Evolutionary conservation across 2,113 vertebrate genomes (phyloP).

Genomic region (Tragulus kanchil): DNA sequence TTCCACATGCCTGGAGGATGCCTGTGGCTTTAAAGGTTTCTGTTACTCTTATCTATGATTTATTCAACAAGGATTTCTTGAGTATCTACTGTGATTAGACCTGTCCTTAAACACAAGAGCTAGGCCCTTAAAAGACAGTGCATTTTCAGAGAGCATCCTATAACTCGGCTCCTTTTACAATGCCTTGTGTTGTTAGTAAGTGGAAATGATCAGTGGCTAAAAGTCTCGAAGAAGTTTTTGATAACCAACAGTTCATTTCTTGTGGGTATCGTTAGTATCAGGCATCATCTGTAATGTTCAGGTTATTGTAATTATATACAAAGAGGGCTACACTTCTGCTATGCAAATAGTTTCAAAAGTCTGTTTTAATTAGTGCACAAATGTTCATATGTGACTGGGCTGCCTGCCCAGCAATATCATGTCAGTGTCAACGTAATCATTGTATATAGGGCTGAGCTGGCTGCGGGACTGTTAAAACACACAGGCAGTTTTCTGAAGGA

Average conservation of each 20-base stretch:
- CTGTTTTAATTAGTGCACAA: conserved; percentile 16
- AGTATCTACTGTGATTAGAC: not conserved
- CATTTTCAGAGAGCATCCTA: not conserved
- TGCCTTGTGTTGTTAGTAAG: not conserved
- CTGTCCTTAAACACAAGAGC: not conserved
- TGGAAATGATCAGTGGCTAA: not conserved
- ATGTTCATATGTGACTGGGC: conserved; percentile 50
- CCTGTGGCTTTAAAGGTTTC: not conserved
- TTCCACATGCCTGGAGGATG: not conserved
- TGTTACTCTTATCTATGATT: not conserved
- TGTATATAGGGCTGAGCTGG: no score
- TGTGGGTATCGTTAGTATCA: not conserved
- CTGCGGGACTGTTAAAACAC: conserved; percentile 77
- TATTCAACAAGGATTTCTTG: not conserved
- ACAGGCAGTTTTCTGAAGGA: no score
- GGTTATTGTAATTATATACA: not conserved
- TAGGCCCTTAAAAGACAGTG: not conserved
- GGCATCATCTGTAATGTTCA: not conserved
- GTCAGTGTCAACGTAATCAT: no score
- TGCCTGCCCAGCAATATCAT: conserved; percentile 31
- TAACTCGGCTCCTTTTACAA: not conserved
- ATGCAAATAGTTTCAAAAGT: conserved; percentile 38
- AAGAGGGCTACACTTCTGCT: conserved; percentile 32
- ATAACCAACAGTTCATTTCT: not conserved
- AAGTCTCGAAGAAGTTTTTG: conserved; percentile 11